Base-by-base conservation (phyloP, 1,140 invertebrate genomes). In the Eurosta solidaginis region DNA sequence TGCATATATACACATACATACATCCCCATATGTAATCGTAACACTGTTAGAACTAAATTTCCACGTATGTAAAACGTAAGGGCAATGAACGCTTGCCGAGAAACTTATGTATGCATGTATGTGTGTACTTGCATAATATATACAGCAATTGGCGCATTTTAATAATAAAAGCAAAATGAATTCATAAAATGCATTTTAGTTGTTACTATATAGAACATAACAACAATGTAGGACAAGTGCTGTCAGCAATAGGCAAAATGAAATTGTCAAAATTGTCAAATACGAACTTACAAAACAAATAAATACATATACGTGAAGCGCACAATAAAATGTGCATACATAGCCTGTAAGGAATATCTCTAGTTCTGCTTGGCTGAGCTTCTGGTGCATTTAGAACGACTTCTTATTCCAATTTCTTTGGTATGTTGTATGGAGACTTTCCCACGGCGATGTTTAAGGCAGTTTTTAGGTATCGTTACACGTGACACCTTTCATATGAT, bases 181-280 rank as follows among this genome's bases (percentile, higher is more conserved):
- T 68, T 33, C 54, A 29, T 12, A 1, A 6, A 59, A 25, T 36
- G 25, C 54, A 59, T 17, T 59, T 20, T 20, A 22, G 59, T 29
- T 68, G 17, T 10, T 52, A 22, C 6, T 4, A 6, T 49, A 59
- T 20, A 14, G 2, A 59, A 36, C 14, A 59, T 9, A 40, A 22
- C 59, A 17, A 63, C 54, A 36, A 10, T n/a, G 33, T 7, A 40
- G 1, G 59, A 68, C 59, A 68, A 68, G 3, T 40, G 59, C 59
- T 68, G 59, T 68, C 59, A 42, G 59, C 59, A 68, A 68, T 68
- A 27, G 17, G 40, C 33, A 68, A 68, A 68, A 68, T 68, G 59
- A 68, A 68, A 68, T 68, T 68, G 59, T 68, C 59, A 68, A 68
- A 68, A 68, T 68, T 68, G 59, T 68, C 59, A 68, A 68, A 68